A percentile compares a stretch with the other conserved stretches of the same genome.
These are phyloP conservation scores for Nasonia vitripennis DNA, from an alignment of 1,140 invertebrate species.

Conservation along the genomic window DNA sequence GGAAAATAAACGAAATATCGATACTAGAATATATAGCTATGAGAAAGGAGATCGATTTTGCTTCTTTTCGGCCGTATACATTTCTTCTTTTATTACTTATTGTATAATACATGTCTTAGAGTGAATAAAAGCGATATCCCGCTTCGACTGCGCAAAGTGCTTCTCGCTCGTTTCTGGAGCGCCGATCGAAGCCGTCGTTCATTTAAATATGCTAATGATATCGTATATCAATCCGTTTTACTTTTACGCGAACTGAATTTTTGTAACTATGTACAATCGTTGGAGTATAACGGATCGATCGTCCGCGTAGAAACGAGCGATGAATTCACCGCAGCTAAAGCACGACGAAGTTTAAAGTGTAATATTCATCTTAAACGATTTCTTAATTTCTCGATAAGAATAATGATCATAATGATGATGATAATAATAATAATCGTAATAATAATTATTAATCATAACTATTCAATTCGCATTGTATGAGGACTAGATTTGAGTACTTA, in stretches of 20 bases:
- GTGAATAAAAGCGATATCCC: constrained; percentile 71
- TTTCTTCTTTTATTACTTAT: constrained; percentile 54
- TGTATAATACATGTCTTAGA: constrained; percentile 61
- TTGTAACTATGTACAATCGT: neutral
- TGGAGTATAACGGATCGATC: neutral
- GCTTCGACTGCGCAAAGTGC: constrained; percentile 67
- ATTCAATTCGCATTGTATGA: constrained; percentile 72
- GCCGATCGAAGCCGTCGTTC: neutral
- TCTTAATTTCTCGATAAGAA: constrained; percentile 12
- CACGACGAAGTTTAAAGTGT: constrained; percentile 33
- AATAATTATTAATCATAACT: constrained; percentile 43
- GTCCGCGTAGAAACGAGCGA: constrained; percentile 59
- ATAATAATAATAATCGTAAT: constrained; percentile 51
- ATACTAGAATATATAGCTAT: constrained; percentile 42
- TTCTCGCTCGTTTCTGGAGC: constrained; percentile 61
- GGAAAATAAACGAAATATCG: constrained; percentile 33
- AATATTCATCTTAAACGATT: neutral
- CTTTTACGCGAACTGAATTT: neutral
- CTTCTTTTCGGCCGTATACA: constrained; percentile 19
- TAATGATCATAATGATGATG: constrained; percentile 8
- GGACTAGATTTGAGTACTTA: constrained; percentile 76
- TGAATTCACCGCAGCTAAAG: constrained; percentile 72
- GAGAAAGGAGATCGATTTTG: constrained; percentile 43
- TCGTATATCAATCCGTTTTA: neutral
- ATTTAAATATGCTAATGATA: constrained; percentile 5